Conservation (phyloP, 2,888 invertebrate species). For the Lottia gigantea region DNA sequence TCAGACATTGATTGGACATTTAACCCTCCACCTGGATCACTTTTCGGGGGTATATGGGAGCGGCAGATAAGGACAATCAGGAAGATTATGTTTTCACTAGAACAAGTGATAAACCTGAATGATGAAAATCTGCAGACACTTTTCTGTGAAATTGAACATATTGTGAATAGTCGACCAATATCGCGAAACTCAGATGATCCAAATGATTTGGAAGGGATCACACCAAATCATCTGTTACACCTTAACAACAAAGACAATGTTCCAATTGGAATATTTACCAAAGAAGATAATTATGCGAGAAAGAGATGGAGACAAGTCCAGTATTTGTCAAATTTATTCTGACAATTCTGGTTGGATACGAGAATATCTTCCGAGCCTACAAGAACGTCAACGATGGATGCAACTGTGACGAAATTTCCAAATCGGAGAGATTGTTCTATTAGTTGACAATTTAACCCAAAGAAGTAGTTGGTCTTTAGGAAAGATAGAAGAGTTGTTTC, state of each 20-base stretch:
- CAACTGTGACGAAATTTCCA: too few species aligned
- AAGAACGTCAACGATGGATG: too few species aligned
- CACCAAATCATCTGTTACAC: slow-evolving; percentile 28
- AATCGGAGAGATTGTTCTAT: too few species aligned
- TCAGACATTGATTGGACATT: slow-evolving; percentile 28
- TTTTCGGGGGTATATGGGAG: slow-evolving; percentile 31
- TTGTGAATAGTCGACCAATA: slow-evolving; percentile 28
- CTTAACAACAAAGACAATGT: slow-evolving; percentile 2
- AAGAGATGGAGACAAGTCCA: slow-evolving; percentile 18
- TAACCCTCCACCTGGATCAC: slow-evolving; percentile 29
- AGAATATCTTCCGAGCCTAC: too few species aligned
- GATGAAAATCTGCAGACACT: slow-evolving; percentile 13
- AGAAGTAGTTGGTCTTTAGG: too few species aligned
- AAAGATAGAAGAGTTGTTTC: too few species aligned
- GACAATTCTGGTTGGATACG: slow-evolving; percentile 1
- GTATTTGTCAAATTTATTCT: slow-evolving; percentile 28
- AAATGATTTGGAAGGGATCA: slow-evolving; percentile 12
- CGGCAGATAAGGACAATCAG: slow-evolving; percentile 27
- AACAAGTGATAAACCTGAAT: slow-evolving; percentile 15
- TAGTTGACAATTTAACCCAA: too few species aligned
- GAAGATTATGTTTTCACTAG: slow-evolving; percentile 21
- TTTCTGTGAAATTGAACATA: slow-evolving; percentile 27
- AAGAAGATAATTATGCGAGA: slow-evolving; percentile 28
- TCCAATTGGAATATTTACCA: slow-evolving; percentile 26
- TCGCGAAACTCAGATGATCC: slow-evolving; percentile 10